Conservation (phyloP, 2,797 vertebrate species). For the Hephaestus fuliginosus region DNA sequence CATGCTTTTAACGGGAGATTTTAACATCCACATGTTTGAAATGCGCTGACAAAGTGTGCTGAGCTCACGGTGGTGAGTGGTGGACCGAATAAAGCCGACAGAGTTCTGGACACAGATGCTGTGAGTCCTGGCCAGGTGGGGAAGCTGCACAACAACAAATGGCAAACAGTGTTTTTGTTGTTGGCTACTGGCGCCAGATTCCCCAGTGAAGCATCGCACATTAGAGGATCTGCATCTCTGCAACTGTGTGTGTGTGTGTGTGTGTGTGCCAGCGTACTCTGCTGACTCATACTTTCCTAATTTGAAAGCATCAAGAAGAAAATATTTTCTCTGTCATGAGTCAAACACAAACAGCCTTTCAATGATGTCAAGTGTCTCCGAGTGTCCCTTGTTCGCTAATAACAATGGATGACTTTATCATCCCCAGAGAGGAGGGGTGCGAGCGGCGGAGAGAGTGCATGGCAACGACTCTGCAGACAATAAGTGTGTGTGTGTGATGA, state of each 20-base stretch:
- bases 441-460: constrained; percentile 35
- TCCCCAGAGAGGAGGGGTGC: constrained; percentile 21
- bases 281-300: constrained; percentile 66
- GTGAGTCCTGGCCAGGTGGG: constrained; percentile 1
- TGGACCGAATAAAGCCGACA: not conserved
- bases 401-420: constrained; percentile 66
- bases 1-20: constrained; percentile 27
- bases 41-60: constrained; percentile 49
- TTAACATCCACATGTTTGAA: constrained; percentile 11
- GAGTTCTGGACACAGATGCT: constrained; percentile 29
- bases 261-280: constrained; percentile 17
- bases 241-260: constrained; percentile 22
- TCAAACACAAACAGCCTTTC: constrained; percentile 62
- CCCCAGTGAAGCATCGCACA: constrained; percentile 26
- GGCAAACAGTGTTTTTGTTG: constrained; percentile 30
- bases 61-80: not conserved
- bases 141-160: constrained; percentile 41
- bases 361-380: constrained; percentile 68
- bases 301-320: constrained; percentile 48
- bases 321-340: constrained; percentile 64
- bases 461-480: constrained; percentile 56
- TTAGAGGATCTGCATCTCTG: constrained; percentile 35
- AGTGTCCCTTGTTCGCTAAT: constrained; percentile 67
- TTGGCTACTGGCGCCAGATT: constrained; percentile 17
- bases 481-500: constrained; percentile 46